These are phyloP conservation scores for Pentalonia nigronervosa DNA, from an alignment of 1,140 invertebrate species.

Conservation along the genomic window DNA sequence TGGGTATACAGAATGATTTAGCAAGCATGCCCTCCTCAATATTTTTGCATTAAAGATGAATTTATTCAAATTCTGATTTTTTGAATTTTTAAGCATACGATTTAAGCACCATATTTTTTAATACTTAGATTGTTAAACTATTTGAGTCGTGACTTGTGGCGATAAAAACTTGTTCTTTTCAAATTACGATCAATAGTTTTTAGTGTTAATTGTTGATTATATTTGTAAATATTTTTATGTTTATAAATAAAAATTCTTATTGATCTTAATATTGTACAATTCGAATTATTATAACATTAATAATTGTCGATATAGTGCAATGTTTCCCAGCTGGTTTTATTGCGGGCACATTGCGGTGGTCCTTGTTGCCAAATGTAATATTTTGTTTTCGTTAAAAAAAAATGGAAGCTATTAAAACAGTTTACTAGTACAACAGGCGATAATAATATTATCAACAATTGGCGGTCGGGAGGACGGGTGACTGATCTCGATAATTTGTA, in stretches of 20 bases:
- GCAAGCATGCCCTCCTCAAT: too few relatives aligned
- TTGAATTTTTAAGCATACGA: neutral
- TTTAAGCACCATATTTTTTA: neutral
- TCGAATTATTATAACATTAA: neutral
- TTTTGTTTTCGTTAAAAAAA: neutral
- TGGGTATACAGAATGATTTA: neutral
- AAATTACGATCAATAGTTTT: neutral
- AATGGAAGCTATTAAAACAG: neutral
- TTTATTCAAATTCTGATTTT: neutral
- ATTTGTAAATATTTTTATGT: neutral
- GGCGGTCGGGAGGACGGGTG: too few relatives aligned
- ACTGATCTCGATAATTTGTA: neutral
- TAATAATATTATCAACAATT: neutral
- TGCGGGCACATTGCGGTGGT: neutral
- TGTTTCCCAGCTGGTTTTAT: neutral
- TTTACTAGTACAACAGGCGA: neutral
- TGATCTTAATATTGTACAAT: neutral
- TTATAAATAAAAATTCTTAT: too few relatives aligned
- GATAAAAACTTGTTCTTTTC: neutral
- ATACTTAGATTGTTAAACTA: neutral
- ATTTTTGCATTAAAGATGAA: neutral
- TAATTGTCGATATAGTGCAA: neutral
- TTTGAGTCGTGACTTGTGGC: neutral
- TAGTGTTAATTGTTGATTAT: neutral
- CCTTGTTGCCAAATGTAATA: neutral